Evolutionary conservation across 2,888 invertebrate genomes (phyloP).

Genomic region (Argyresthia goedartella): DNA sequence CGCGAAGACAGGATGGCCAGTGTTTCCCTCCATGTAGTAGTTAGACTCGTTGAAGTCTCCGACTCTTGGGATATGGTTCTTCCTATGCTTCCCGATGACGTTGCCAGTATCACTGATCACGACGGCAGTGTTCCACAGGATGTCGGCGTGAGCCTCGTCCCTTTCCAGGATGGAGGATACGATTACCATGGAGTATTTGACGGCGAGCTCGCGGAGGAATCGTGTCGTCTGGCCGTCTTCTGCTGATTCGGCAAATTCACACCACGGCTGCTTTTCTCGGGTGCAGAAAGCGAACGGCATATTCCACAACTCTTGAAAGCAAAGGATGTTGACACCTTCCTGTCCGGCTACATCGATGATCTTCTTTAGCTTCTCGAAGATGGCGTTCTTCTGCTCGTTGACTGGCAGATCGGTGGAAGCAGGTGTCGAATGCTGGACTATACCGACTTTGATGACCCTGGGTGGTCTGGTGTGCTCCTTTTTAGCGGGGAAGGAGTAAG

Average conservation of each 20-base stretch:
- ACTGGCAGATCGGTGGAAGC: slow-evolving; percentile 83
- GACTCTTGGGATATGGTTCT: slow-evolving; percentile 98
- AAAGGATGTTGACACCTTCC: slow-evolving; percentile 90
- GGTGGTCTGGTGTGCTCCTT: slow-evolving; percentile 72
- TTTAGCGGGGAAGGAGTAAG: slow-evolving; percentile 58
- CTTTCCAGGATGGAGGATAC: slow-evolving; percentile 96
- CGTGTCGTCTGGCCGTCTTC: slow-evolving; percentile 89
- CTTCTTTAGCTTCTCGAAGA: slow-evolving; percentile 81
- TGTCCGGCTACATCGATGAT: slow-evolving; percentile 87
- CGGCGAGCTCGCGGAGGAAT: slow-evolving; percentile 84
- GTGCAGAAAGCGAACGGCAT: slow-evolving; percentile 99
- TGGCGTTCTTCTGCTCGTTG: slow-evolving; percentile 82
- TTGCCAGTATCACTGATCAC: slow-evolving; percentile 91
- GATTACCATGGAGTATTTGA: slow-evolving; percentile 92
- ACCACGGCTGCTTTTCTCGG: slow-evolving; percentile 96
- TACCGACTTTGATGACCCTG: slow-evolving; percentile 84
- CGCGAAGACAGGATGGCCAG: slow-evolving; percentile 95
- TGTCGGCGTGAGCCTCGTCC: slow-evolving; percentile 87
- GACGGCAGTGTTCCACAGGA: slow-evolving; percentile 96
- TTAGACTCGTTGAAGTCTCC: slow-evolving; percentile 99
- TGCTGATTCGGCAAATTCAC: slow-evolving; percentile 96
- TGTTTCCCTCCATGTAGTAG: slow-evolving; percentile 96
- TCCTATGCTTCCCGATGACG: slow-evolving; percentile 95
- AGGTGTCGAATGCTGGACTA: slow-evolving; percentile 91
- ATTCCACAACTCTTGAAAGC: slow-evolving; percentile 97